These are phyloP conservation scores for Mormyrops boulengeri DNA, from an alignment of 2,797 vertebrate species.

Conservation along the genomic window DNA sequence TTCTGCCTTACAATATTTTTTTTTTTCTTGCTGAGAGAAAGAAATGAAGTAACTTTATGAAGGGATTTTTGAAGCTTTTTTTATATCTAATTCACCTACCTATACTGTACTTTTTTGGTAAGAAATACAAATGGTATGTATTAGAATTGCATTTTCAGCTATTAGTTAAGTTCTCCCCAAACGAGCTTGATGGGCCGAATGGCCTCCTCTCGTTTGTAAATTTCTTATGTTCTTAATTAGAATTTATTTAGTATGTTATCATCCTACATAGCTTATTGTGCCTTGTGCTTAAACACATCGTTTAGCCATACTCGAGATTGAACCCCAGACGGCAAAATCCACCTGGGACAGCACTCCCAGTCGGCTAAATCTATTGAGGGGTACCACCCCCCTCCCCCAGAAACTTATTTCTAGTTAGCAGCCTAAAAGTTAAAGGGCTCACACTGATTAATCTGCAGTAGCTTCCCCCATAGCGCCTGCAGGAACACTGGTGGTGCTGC, in stretches of 20 bases:
- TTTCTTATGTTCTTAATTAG: no score
- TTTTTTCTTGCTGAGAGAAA: neutral
- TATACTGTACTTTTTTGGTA: neutral
- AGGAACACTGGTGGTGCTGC: neutral
- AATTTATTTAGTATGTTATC: neutral
- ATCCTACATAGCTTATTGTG: neutral
- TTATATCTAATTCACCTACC: neutral
- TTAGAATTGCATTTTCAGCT: no score
- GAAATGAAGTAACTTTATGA: neutral
- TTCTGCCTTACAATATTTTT: neutral
- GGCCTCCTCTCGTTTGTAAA: no score
- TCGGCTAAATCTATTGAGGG: neutral
- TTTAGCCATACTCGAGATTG: neutral
- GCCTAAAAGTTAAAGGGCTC: neutral
- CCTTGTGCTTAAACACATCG: neutral
- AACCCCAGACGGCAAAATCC: neutral
- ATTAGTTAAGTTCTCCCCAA: no score
- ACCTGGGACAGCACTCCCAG: neutral
- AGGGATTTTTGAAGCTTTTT: neutral
- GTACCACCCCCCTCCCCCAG: no score
- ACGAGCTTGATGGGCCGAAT: no score
- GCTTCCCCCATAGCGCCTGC: neutral
- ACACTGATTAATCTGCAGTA: neutral
- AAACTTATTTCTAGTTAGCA: neutral
- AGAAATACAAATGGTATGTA: neutral